Evolutionary conservation across 2,888 invertebrate genomes (phyloP), one percentile per base, ranked within the genome.

Genomic region (Ochropleura plecta): DNA sequence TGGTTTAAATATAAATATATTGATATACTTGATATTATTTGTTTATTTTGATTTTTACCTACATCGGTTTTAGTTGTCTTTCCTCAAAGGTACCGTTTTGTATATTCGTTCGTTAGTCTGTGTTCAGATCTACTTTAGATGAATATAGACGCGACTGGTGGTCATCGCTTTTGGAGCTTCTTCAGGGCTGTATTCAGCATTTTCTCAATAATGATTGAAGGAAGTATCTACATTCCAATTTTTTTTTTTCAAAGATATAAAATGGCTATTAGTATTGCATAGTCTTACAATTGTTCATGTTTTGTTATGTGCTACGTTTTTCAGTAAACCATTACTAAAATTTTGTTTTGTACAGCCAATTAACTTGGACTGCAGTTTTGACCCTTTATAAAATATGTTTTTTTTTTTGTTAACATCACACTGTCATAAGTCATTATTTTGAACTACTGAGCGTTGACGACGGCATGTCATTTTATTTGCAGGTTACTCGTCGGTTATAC

Each of bases 401-500:
- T 67, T 30, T 30, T 55, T 68, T 9, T n/a, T 72, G 44, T 68
- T 63, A 12, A 59, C 59, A 40, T 51, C 12, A 63, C 44, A 14
- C 16, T 66, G 53, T 66, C 42, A 12, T 53, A 20, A 16, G 20
- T 51, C 3, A 62, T 49, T 57, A 53, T 44, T 60, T 72, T 8
- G 12, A 14, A 3, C 42, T n/a, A 30, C 40, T 5, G 9, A 10
- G 48, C 70, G 44, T 62, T 84, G 14, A 84, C 40, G 9, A 40
- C 18, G 14, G 5, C n/a, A 55, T 53, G 5, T 64, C 67, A 49
- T 77, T 80, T 84, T 82, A 69, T 67, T 92, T 92, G 82, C 93
- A 95, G 95, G 92, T 71, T 95, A 93, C 81, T 88, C 94, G 2
- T 93, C 95, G 16, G 92, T 96, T 86, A 96, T 97, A 82, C 95